Evolutionary conservation across 2,113 vertebrate species (phyloP).

Genomic region (Choloepus hoffmanni): DNA sequence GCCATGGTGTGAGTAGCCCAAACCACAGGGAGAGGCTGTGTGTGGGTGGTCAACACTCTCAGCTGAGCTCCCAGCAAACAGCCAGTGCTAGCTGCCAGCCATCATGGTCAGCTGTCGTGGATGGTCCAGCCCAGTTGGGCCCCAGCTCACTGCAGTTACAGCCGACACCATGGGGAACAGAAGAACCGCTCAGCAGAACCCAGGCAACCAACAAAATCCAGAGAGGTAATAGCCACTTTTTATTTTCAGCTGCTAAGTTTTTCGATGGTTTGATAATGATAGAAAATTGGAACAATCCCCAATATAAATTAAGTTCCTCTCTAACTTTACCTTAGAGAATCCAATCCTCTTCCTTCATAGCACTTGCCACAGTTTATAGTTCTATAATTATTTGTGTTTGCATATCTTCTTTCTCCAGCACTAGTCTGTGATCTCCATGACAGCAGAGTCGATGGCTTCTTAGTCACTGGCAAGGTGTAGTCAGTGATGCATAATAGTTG

Average conservation of each 20-base stretch:
- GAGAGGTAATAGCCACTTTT: neutral
- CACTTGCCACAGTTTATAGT: neutral
- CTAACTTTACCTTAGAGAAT: neutral
- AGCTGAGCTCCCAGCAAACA: neutral
- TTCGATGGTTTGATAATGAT: neutral
- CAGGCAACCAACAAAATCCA: neutral
- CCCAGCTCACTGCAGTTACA: fast-evolving
- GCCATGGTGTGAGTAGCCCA: neutral
- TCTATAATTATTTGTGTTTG: neutral
- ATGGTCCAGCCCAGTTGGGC: neutral
- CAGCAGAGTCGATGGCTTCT: neutral
- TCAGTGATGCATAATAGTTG: neutral
- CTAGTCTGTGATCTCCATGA: neutral
- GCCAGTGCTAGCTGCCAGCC: neutral
- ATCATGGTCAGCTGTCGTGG: neutral
- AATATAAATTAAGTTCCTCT: neutral
- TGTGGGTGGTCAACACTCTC: neutral
- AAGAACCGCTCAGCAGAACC: neutral
- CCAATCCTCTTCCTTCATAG: neutral
- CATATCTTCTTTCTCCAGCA: neutral
- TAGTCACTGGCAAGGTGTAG: neutral
- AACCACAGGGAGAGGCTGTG: neutral
- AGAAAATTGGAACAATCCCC: neutral
- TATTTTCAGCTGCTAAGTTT: neutral
- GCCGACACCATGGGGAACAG: neutral